Evolutionary conservation across 2,797 vertebrate genomes (phyloP).

Genomic region (Syndactyla subalaris): DNA sequence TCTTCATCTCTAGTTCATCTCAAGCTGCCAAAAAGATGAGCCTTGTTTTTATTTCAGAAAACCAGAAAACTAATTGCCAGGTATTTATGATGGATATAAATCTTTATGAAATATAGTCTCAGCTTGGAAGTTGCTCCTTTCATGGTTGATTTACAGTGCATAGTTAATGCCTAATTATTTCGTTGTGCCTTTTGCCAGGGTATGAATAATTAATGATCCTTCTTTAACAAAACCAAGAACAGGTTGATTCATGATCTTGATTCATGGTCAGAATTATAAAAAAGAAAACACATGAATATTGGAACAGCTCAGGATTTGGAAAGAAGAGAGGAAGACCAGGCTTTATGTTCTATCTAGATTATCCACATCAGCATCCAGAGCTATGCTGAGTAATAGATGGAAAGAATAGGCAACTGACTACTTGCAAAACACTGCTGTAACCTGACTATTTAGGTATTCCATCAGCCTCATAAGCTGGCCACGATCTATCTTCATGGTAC

Average conservation of each 20-base stretch:
- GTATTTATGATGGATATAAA: conserved; percentile 10
- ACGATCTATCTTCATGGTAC: neutral
- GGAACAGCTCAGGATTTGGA: neutral
- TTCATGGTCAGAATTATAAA: conserved; percentile 33
- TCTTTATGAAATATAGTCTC: conserved; percentile 11
- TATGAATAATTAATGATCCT: conserved; percentile 64
- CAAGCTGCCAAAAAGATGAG: neutral
- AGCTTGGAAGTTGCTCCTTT: neutral
- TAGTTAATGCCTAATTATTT: conserved; percentile 53
- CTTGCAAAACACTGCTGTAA: conserved; percentile 41
- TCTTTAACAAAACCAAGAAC: conserved; percentile 49
- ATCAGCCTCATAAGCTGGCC: neutral
- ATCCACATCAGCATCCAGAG: neutral
- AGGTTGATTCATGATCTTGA: conserved; percentile 35
- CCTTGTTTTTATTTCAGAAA: conserved; percentile 18
- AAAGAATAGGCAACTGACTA: conserved; percentile 6
- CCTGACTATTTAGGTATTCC: neutral
- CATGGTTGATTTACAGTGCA: conserved; percentile 7
- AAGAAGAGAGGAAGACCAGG: neutral
- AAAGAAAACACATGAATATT: neutral
- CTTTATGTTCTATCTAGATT: neutral
- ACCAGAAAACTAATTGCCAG: neutral
- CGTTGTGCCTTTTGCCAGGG: conserved; percentile 39
- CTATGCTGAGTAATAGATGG: neutral
- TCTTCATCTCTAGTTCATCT: neutral